Evolutionary conservation across 2,113 vertebrate species (phyloP), one percentile per base, ranked within the genome.

Genomic region (Actinemys pallida): DNA sequence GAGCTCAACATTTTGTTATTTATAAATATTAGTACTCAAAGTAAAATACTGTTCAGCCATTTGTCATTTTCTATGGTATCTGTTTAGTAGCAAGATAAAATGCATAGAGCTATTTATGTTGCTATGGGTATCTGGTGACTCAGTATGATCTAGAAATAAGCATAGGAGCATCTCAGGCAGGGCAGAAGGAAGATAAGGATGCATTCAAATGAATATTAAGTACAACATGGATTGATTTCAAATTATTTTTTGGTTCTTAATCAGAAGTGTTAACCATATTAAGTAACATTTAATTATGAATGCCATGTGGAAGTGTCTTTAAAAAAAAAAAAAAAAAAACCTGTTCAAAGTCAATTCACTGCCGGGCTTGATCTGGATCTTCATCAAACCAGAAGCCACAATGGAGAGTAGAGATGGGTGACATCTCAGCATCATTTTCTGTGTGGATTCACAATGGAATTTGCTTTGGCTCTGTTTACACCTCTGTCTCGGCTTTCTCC

Each of bases 311-410:
- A 81, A 83, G 47, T 78, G 62, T 59, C 62, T 92, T 87, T 87
- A 83, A 91, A 87, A 92, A 87, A 87, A 53, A 82, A 92, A 87
- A 87, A 91, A 91, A 82, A 92, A 87, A 87, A 65, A 91, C 57
- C 50, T 31, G 79, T 81, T 92, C 59, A 87, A 87, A 92, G 79
- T 87, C 84, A 87, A n/a, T 69, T 92, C n/a, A 42, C 12, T 78
- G 78, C 85, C 69, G 47, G 45, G 27, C 65, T 82, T 76, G 65
- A 92, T 62, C 54, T 53, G 65, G 83, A 87, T 87, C 85, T 83
- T 83, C 9, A 62, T 50, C 53, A 49, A 69, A 78, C 54, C 24
- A 62, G 80, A 87, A 47, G 57, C 65, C 65, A 57, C 16, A 62
- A 42, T 59, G 17, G 47, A 87, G 31, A 39, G 25, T 8, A 81